Evolutionary conservation across 2,113 vertebrate species (phyloP), one percentile per base, ranked within the genome.

Genomic region (Hyperopisus bebe): DNA sequence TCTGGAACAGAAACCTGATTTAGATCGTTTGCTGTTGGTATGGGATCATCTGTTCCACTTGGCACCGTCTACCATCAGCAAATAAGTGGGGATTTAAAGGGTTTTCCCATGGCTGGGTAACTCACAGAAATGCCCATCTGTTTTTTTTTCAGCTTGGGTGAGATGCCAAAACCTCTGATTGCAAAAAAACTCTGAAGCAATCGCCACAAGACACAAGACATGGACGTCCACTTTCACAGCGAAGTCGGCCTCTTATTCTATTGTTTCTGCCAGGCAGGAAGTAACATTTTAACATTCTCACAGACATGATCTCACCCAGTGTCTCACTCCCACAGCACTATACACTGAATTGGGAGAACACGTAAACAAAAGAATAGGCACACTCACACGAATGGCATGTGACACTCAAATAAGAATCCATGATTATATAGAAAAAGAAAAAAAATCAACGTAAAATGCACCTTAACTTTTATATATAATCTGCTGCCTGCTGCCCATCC

Each of bases 1-100:
- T 35, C 89, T 90, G 89, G 83, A 90, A 74, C 42, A 86, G 42
- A 86, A 86, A 90, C 89, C 83, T 87, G 89, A 90, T 90, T 87
- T 70, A 90, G 84, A 90, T 86, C 66, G 70, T 86, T 86, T 86
- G 89, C 82, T 86, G 82, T 86, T 90, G 82, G 82, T 90, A 8
- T 62, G 58, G 89, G 89, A 90, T 90, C 89, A 86, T 90, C 83
- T 86, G 89, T 89, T 89, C 82, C 24, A 66, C 53, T 89, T 89
- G 88, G 88, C 88, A 53, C 39, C 19, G 15, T 47, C 55, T 85
- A 55, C 89, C 84, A 39, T 87, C 27, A 39, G 13, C 55, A 86
- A 86, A 90, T 51, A 87, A 55, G 58, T 47, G 53, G 51, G 53
- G 39, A 46, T 86, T 66, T 66, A 50, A 89, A 70, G 44, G 84